Conservation (phyloP, 1,140 invertebrate genomes). For the Drosophila neocordata region DNA sequence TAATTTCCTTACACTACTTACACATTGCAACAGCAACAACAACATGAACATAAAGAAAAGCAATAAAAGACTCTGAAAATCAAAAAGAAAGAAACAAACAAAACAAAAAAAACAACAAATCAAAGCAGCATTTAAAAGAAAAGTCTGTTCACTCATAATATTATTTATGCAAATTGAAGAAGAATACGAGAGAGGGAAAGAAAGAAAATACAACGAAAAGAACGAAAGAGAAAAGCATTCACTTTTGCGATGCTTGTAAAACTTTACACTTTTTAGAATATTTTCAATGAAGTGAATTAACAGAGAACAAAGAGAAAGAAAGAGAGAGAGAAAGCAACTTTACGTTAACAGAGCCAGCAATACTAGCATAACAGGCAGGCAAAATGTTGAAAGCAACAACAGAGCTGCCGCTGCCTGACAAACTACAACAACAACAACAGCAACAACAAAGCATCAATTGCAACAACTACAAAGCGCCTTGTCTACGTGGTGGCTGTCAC, state of each 20-base stretch:
- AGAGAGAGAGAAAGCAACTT: slow-evolving; percentile 1
- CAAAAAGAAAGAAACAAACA: slow-evolving; percentile 37
- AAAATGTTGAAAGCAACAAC: slow-evolving; percentile 46
- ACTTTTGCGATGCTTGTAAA: slow-evolving; percentile 38
- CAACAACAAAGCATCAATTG: slow-evolving; percentile 24
- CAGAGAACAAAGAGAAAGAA: not conserved
- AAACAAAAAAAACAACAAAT: slow-evolving; percentile 19
- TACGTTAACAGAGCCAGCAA: slow-evolving; percentile 27
- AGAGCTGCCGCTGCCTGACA: slow-evolving; percentile 15
- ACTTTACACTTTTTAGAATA: slow-evolving; percentile 21
- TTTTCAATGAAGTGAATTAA: slow-evolving; percentile 16
- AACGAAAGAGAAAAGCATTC: not conserved
- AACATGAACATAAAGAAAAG: slow-evolving; percentile 37
- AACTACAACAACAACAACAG: slow-evolving; percentile 21
- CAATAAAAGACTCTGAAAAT: slow-evolving; percentile 58
- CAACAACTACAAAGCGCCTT: slow-evolving; percentile 42
- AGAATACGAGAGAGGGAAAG: slow-evolving; percentile 16
- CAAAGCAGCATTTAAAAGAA: slow-evolving; percentile 24
- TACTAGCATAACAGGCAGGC: slow-evolving; percentile 28
- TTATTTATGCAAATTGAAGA: slow-evolving; percentile 23
- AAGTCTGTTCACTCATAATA: slow-evolving; percentile 9
- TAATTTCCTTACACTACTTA: slow-evolving; percentile 34
- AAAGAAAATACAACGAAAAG: slow-evolving; percentile 31
- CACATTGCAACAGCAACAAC: slow-evolving; percentile 25
- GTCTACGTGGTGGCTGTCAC: slow-evolving; percentile 43